Percentiles rank a stretch among this genome's conserved stretches.
phyloP scores from a whole-genome alignment of 1,140 invertebrate genomes.

The Drosophila cardini region DNA sequence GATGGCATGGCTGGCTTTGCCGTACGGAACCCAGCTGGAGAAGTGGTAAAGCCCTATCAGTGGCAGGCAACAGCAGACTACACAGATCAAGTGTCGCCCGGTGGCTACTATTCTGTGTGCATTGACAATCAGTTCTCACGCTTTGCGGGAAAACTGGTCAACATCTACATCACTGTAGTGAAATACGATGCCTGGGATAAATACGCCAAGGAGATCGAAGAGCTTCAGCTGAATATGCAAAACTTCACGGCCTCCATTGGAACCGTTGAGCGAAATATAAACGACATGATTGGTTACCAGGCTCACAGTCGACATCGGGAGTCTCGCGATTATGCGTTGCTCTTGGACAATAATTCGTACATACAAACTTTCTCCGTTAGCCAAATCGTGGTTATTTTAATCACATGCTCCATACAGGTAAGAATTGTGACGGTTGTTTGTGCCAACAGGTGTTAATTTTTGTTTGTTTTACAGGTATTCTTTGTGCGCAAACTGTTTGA shows the following conservation, averaged over 20 bases:
- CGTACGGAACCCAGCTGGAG: slow-evolving; percentile 92
- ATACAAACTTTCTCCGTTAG: slow-evolving; percentile 94
- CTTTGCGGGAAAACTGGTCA: slow-evolving; percentile 96
- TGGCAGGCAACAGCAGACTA: slow-evolving; percentile 95
- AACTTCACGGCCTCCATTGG: slow-evolving; percentile 94
- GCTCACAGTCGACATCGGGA: slow-evolving; percentile 91
- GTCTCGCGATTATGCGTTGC: slow-evolving; percentile 91
- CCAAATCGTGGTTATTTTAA: slow-evolving; percentile 93
- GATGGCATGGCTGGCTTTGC: slow-evolving; percentile 97
- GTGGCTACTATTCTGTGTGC: slow-evolving; percentile 96
- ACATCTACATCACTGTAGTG: slow-evolving; percentile 96
- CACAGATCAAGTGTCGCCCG: slow-evolving; percentile 91
- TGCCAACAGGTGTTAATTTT: background rate
- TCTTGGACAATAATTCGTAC: slow-evolving; percentile 93
- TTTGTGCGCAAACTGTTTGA: slow-evolving; percentile 96
- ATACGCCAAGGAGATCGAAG: slow-evolving; percentile 95
- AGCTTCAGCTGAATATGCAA: slow-evolving; percentile 93
- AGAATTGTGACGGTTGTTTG: background rate
- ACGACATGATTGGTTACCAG: slow-evolving; percentile 93
- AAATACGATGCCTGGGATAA: slow-evolving; percentile 97
- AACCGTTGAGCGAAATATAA: slow-evolving; percentile 92
- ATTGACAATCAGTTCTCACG: slow-evolving; percentile 97
- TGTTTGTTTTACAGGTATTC: slow-evolving; percentile 89
- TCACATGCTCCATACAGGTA: slow-evolving; percentile 87
- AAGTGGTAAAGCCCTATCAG: slow-evolving; percentile 94